These are phyloP conservation scores for Pristionchus fissidentatus DNA, from an alignment of 2,888 invertebrate species.

Conservation along the genomic window DNA sequence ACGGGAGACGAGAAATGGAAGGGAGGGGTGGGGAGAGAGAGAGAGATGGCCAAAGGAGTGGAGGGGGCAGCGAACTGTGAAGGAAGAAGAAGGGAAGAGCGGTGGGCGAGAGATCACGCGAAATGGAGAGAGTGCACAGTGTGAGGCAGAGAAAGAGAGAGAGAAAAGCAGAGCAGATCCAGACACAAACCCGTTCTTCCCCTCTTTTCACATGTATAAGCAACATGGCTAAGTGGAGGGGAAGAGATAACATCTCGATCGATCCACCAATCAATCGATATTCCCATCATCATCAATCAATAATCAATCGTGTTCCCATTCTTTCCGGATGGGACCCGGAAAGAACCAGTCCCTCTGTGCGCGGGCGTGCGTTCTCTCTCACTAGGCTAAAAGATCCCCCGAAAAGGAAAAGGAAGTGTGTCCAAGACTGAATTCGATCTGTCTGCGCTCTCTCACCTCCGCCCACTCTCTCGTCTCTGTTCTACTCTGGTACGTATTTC, in stretches of 20 bases:
- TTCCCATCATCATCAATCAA: slow-evolving; percentile 9
- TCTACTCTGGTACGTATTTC: too few relatives aligned
- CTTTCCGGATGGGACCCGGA: not conserved
- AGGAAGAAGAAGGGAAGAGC: not conserved
- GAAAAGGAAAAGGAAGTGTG: slow-evolving; percentile 26
- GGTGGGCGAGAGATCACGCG: not conserved
- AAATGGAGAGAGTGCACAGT: not conserved
- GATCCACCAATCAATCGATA: slow-evolving; percentile 24
- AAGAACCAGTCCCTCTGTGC: slow-evolving; percentile 19
- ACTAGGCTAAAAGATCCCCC: slow-evolving; percentile 24
- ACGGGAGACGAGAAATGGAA: slow-evolving; percentile 30
- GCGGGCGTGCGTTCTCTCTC: slow-evolving; percentile 7
- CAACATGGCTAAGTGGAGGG: slow-evolving; percentile 31
- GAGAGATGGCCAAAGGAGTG: too few relatives aligned
- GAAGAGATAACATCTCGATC: slow-evolving; percentile 32
- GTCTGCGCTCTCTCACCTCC: slow-evolving; percentile 22
- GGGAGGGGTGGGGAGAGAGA: too few relatives aligned
- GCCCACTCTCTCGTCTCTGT: slow-evolving; percentile 23
- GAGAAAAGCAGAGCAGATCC: slow-evolving; percentile 4
- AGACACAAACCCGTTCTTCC: slow-evolving; percentile 36
- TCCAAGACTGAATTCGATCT: not conserved
- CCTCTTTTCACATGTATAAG: slow-evolving; percentile 40
- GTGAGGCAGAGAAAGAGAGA: too few relatives aligned
- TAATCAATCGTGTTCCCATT: slow-evolving; percentile 13
- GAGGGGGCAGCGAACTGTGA: slow-evolving; percentile 32